Base-by-base conservation (phyloP, 2,113 vertebrate genomes). In the Malurus elegans region DNA sequence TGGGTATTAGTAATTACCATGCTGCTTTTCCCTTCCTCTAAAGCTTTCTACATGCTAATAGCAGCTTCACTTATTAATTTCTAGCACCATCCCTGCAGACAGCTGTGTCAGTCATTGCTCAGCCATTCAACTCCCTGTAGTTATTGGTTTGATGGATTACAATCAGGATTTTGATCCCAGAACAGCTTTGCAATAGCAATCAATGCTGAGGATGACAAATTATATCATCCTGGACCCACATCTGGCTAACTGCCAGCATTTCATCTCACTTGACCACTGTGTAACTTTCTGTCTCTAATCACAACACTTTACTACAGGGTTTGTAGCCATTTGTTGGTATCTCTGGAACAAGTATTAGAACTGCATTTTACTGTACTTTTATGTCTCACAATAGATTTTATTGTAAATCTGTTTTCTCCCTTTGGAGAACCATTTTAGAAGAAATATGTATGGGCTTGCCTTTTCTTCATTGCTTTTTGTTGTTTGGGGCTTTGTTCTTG, bases 101-200 rank as follows among this genome's bases (percentile, higher is more conserved):
- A 91, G 86, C 53, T 81, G 57, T 87, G 57, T 92, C 86, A 92
- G 38, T 93, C 65, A 57, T 73, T 29, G 12, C 48, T 72, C 48
- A 69, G 70, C 53, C 72, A 10, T 87, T 93, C 0, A 2, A 26
- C 66, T 89, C 42, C 3, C 38, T n/a, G 50, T 48, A 14, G 73
- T 82, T 93, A 45, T 40, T 78, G 85, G 65, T 92, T 87, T 94
- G 92, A 88, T 92, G 64, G 75, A 90, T 86, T 91, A 54, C 44
- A 88, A 31, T 88, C 95, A 90, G 78, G 79, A 62, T 83, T 87
- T 69, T 96, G 47, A 91, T 95, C 93, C 85, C 80, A 31, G 75
- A 64, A 67, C 34, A 79, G 42, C 50, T 93, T 65, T 70, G 44
- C 70, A 69, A 48, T 44, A 92, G 70, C 50, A 71, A 14, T 93